These are phyloP conservation scores for Silurus asotus DNA, from an alignment of 2,113 vertebrate genomes.

Conservation along the genomic window DNA sequence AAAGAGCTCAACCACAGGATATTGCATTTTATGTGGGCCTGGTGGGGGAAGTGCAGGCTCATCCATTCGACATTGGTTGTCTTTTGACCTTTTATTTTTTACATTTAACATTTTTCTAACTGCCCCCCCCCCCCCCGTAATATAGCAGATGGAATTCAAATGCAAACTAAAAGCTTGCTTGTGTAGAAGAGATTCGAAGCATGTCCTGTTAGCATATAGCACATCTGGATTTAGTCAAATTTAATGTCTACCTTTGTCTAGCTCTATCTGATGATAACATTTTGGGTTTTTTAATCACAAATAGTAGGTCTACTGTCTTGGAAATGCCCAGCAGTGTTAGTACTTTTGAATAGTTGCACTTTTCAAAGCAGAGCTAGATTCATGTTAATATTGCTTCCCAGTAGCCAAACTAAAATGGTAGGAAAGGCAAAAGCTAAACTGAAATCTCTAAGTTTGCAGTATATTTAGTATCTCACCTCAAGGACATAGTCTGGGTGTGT, in stretches of 20 bases:
- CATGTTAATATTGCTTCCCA: conserved; percentile 1
- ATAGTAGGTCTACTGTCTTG: not conserved
- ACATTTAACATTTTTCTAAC: not conserved
- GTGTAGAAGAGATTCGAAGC: not conserved
- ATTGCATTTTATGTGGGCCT: conserved; percentile 67
- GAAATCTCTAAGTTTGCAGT: conserved; percentile 33
- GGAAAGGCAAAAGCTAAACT: conserved; percentile 8
- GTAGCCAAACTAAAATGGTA: not conserved
- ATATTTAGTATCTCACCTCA: conserved; percentile 33
- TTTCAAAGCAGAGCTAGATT: not conserved
- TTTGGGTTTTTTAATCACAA: not conserved
- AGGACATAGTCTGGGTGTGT: conserved; percentile 18
- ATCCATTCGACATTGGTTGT: conserved; percentile 42
- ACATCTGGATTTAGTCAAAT: conserved; percentile 23
- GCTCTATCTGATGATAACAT: not conserved
- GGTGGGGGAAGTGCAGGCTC: conserved; percentile 42
- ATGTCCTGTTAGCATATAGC: conserved; percentile 3
- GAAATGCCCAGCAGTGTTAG: not conserved
- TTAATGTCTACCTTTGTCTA: conserved; percentile 10
- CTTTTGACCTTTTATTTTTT: conserved; percentile 16
- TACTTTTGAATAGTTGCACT: not conserved
- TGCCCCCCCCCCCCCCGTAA: not conserved
- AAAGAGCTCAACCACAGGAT: conserved; percentile 77
- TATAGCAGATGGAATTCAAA: conserved; percentile 14
- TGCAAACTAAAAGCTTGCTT: conserved; percentile 35